A percentile compares a stretch with the other conserved stretches of the same genome.
Evolutionary conservation across 64 coral and sea anemone species (phyloP).

Genomic region (Porites australiensis): DNA sequence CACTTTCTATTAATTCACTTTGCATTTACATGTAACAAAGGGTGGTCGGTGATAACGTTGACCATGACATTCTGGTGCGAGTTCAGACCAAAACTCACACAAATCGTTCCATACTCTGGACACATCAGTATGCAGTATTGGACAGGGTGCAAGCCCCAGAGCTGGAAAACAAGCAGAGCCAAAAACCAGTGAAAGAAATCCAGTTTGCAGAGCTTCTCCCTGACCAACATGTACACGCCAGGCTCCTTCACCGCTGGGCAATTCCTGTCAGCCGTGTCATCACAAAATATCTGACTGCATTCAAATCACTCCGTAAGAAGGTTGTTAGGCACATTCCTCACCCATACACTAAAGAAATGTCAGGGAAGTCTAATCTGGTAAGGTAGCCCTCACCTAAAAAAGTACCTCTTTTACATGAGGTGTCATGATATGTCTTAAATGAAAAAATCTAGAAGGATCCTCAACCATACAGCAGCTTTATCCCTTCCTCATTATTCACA

Average conservation of each 20-base stretch:
- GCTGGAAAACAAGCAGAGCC: slow-evolving; percentile 26
- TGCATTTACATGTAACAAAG: slow-evolving; percentile 4
- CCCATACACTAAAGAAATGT: slow-evolving; percentile 28
- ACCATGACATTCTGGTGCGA: slow-evolving; percentile 51
- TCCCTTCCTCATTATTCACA: no score
- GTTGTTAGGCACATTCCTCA: slow-evolving; percentile 34
- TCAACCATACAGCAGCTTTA: no score
- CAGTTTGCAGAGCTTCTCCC: slow-evolving; percentile 29
- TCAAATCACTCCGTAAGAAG: neutral
- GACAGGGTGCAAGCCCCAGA: slow-evolving; percentile 41
- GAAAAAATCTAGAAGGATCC: neutral
- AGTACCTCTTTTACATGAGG: no score
- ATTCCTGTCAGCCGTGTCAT: slow-evolving; percentile 13
- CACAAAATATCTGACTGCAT: slow-evolving; percentile 14
- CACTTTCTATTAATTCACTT: neutral
- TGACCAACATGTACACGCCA: slow-evolving; percentile 8
- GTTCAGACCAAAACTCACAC: slow-evolving; percentile 32
- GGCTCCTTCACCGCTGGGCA: slow-evolving; percentile 5
- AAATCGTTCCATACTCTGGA: slow-evolving; percentile 67
- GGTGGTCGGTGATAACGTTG: slow-evolving; percentile 55
- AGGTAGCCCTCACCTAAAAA: neutral
- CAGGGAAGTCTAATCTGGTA: slow-evolving; percentile 30
- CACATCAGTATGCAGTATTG: slow-evolving; percentile 62
- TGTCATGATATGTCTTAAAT: no score
- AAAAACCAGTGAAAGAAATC: slow-evolving; percentile 9